Evolutionary conservation across 1,140 invertebrate genomes (phyloP), one percentile per base, ranked within the genome.

Genomic region (Macrobrachium rosenbergii): DNA sequence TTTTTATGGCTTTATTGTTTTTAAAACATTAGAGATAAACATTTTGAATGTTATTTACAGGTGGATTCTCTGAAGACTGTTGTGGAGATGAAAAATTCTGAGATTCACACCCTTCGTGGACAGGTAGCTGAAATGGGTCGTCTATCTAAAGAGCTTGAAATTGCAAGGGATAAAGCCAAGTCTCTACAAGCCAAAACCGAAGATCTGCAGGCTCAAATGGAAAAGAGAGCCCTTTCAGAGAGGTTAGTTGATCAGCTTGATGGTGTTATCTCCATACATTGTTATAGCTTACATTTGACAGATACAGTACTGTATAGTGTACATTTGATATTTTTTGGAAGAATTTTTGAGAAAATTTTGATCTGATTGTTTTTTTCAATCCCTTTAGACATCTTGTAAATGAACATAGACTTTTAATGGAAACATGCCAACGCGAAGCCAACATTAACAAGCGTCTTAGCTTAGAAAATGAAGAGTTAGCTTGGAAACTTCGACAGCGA

Each of bases 391-490:
- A 88, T 60, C 64, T 89, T 11, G 91, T 93, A 0, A 92, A 93
- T 21, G 94, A 96, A 90, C 95, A 96, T 89, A 93, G 95, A 81
- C 92, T 94, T n/a, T 91, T 97, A 14, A 92, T 94, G n/a, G 95
- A 96, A 78, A 94, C 93, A 1, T 94, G 94, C 63, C 94, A 95
- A 59, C 93, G 95, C 43, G 95, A 97, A 91, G 92, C 93, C 0
- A 95, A 95, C 89, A 95, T 96, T 76, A 96, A 96, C 84, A 95
- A 96, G 80, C 93, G 96, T 16, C 91, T 97, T 7, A 94, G 94
- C 0, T 95, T 95, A 90, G 94, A 96, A 90, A 97, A 97, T 91
- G 97, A 98, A 92, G 96, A 97, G 92, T 92, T 98, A 2, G 94
- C 95, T 90, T 98, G 96, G 94, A 95, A 95, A 91, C 93, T 98